These are phyloP conservation scores for Atta cephalotes DNA, from an alignment of 1,140 invertebrate species.

Conservation along the genomic window DNA sequence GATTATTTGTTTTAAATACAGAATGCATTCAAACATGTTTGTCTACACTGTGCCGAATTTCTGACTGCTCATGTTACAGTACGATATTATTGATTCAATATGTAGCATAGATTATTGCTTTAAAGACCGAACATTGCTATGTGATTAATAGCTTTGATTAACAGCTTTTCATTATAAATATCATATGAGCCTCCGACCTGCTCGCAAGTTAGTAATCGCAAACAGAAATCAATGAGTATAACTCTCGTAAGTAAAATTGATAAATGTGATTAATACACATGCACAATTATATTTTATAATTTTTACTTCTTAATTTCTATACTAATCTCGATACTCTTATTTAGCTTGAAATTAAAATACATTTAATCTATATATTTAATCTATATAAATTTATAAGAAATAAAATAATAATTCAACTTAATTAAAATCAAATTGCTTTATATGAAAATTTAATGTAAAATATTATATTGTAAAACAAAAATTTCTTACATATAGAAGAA, in stretches of 20 bases:
- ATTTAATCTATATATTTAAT: not conserved
- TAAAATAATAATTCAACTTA: not conserved
- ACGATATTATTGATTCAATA: not conserved
- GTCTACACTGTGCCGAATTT: not conserved
- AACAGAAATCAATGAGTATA: not conserved
- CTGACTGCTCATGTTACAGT: not conserved
- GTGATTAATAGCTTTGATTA: not conserved
- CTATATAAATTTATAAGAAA: not conserved
- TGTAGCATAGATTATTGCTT: not conserved
- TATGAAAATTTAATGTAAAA: slow-evolving; percentile 1
- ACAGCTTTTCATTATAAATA: not conserved
- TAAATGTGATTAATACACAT: not conserved
- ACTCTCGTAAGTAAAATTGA: not conserved
- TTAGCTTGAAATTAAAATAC: not conserved
- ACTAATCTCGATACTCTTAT: not conserved
- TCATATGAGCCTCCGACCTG: not conserved
- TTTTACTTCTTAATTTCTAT: not conserved
- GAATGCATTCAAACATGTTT: not conserved
- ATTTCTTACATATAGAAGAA: not conserved
- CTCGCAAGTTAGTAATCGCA: not conserved
- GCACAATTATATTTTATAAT: not conserved
- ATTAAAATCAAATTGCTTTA: not conserved
- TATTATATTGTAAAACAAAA: not conserved
- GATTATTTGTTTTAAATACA: not conserved
- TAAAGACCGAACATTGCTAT: not conserved